Evolutionary conservation across 2,113 vertebrate species (phyloP), one percentile per base, ranked within the genome.

Genomic region (Notothenia coriiceps): DNA sequence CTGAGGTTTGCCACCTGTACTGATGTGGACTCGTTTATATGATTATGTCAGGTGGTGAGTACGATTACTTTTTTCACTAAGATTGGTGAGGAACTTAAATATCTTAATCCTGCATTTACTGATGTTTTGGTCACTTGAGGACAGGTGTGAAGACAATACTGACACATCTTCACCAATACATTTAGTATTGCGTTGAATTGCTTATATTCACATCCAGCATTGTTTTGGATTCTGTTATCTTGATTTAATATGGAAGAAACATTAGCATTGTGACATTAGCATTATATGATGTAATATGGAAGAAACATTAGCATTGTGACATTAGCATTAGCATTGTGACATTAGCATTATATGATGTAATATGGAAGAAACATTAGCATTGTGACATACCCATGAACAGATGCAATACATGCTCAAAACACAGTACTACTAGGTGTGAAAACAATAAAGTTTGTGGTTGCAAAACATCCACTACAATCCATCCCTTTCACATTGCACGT

Each of bases 1-100:
- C 44, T 57, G 77, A 66, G 25, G 80, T 82, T 79, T 64, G 70
- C 72, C 86, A 88, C 78, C 82, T 89, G 78, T 87, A 49, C 67
- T 79, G 54, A 51, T 62, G 59, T 50, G 49, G 47, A 76, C 80
- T 65, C 40, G 71, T 83, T 82, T 50, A 54, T 43, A 25, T 73
- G 25, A 70, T 59, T 29, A 35, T 18, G 47, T 63, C 33, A 49
- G 49, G 10, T 18, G 55, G 52, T 69, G 18, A 74, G 71, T 20
- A 55, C 29, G 29, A 29, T 29, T 29, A 29, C 29, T 29, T 29
- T 29, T 29, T 29, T 29, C 29, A 4, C 29, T 29, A 4, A 29
- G 3, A 40, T 40, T 7, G 6, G 35, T 40, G 35, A 40, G 5
- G 35, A 40, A 40, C 7, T 40, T 7, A 40, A 40, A 6, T 40